Evolutionary conservation across 1,140 invertebrate species (phyloP).

Genomic region (Drosophila pallidifrons): DNA sequence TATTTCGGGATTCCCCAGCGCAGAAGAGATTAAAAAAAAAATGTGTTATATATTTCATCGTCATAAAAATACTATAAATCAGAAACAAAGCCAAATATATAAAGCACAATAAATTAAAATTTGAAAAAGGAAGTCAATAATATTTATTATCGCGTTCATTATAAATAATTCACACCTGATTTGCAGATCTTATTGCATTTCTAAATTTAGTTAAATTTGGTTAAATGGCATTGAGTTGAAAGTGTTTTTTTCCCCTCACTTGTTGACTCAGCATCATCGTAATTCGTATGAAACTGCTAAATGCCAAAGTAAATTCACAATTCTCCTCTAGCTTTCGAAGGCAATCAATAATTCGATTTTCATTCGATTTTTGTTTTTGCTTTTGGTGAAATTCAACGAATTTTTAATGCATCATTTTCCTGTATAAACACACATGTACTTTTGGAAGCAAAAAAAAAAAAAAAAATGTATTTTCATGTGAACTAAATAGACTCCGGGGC

Average conservation of each 20-base stretch:
- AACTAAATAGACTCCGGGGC: background rate
- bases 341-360: background rate
- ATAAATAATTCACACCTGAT: too few relatives aligned
- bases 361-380: slow-evolving; percentile 2
- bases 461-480: slow-evolving; percentile 19
- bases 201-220: background rate
- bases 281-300: slow-evolving; percentile 48
- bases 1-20: too few relatives aligned
- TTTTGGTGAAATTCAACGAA: slow-evolving; percentile 16
- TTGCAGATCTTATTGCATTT: background rate
- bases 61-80: too few relatives aligned
- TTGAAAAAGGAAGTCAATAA: too few relatives aligned
- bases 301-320: slow-evolving; percentile 50
- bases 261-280: slow-evolving; percentile 36
- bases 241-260: background rate
- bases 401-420: slow-evolving; percentile 53
- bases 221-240: background rate
- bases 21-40: too few relatives aligned
- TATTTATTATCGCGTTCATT: too few relatives aligned
- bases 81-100: too few relatives aligned
- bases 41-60: too few relatives aligned
- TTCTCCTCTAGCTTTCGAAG: slow-evolving; percentile 1
- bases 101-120: too few relatives aligned
- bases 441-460: background rate
- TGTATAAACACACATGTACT: slow-evolving; percentile 1